A percentile compares a stretch with the other conserved stretches of the same genome.
Evolutionary conservation across 2,797 vertebrate genomes (phyloP).

Genomic region (Intellagama lesueurii): DNA sequence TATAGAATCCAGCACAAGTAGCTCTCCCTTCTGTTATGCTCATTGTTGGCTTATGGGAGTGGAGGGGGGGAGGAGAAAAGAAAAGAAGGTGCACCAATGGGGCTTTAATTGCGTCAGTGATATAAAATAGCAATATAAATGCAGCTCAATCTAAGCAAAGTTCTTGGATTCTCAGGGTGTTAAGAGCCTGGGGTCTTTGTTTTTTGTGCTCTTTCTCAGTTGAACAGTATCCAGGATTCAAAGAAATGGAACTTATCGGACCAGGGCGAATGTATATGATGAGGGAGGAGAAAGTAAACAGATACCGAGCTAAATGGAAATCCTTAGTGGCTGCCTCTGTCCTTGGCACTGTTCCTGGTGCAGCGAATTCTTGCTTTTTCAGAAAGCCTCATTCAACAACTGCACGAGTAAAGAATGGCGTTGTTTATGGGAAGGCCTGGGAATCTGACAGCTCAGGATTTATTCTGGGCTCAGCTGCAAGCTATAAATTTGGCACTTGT

Average conservation of each 20-base stretch:
- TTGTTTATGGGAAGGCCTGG: not conserved
- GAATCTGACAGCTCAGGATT: not conserved
- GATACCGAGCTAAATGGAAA: constrained; percentile 14
- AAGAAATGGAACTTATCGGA: not conserved
- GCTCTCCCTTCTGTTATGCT: constrained; percentile 10
- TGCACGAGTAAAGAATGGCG: not conserved
- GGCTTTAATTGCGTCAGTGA: not conserved
- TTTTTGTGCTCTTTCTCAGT: not conserved
- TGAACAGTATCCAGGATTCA: not conserved
- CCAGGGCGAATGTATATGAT: not conserved
- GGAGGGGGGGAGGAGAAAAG: rapidly evolving
- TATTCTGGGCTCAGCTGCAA: not conserved
- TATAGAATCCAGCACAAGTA: constrained; percentile 29
- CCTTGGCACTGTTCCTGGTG: not conserved
- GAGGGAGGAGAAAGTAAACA: constrained; percentile 7
- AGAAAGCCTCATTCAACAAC: not conserved
- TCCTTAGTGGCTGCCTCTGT: not conserved
- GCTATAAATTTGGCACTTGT: not conserved
- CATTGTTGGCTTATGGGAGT: not conserved
- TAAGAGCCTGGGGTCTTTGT: not conserved
- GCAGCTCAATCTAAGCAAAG: not conserved
- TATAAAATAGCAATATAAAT: constrained; percentile 24
- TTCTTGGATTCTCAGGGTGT: not conserved
- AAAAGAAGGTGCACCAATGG: not conserved
- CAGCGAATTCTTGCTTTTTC: not conserved